phyloP scores from a whole-genome alignment of 2,888 invertebrate species.

The Hermodice carunculata region DNA sequence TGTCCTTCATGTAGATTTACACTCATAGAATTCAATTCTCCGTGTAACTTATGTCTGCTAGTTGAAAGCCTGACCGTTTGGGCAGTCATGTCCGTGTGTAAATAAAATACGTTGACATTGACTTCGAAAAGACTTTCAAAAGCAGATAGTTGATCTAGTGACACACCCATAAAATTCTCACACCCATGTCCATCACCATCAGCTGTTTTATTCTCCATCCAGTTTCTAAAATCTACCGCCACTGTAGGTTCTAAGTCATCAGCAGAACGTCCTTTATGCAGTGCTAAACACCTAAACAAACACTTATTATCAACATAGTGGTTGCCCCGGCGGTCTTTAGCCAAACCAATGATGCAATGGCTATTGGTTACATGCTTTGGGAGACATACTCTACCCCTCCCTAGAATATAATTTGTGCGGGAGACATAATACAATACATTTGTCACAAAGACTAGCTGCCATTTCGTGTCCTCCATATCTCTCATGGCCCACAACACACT shows the following conservation, averaged over 20 bases:
- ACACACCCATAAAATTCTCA: background rate
- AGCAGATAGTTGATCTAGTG: background rate
- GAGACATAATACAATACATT: background rate
- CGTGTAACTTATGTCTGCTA: background rate
- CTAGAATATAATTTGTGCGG: background rate
- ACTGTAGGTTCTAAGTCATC: background rate
- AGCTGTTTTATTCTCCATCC: background rate
- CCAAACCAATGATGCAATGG: background rate
- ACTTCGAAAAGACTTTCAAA: background rate
- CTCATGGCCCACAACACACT: background rate
- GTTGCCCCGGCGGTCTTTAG: background rate
- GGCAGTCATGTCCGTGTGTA: background rate
- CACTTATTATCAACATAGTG: conserved; percentile 5
- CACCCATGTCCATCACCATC: background rate
- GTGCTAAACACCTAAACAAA: background rate
- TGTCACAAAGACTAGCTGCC: background rate
- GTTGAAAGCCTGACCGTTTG: background rate
- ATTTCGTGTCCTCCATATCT: background rate
- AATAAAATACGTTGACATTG: background rate
- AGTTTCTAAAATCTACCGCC: background rate
- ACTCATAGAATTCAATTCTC: background rate
- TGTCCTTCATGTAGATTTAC: background rate
- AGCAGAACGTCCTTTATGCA: no score
- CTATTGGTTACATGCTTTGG: background rate
- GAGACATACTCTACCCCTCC: background rate